Base-by-base conservation (phyloP, 2,797 vertebrate genomes). In the Thamnophis elegans region DNA sequence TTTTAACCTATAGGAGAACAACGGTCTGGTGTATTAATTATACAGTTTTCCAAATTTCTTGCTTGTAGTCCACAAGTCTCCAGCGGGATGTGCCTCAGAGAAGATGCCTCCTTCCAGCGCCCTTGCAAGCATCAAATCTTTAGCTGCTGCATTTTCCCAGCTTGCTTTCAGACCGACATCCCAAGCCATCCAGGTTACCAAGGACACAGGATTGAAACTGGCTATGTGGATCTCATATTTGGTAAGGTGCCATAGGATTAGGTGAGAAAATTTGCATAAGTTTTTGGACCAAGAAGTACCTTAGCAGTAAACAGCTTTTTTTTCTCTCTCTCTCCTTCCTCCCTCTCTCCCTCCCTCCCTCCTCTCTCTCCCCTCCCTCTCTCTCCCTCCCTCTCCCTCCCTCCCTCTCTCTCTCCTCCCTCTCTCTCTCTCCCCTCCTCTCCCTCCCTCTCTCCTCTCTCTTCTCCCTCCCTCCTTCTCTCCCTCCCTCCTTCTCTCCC, bases 171-270 rank as follows among this genome's bases (percentile, higher is more conserved):
- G 96, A 93, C 97, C 97, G 94, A 97, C 97, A 3, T 92, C 93
- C 58, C 95, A 94, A 85, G 78, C 90, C 88, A 93, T 97, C 22
- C 97, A 96, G 78, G 92, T 25, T 0, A 97, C 94, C 51, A 97
- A 96, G 95, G 95, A 95, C 95, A 97, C 96, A 94, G 98, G 98
- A 91, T 97, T 97, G 32, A 94, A 97, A 90, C 92, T 97, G 95
- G 97, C 95, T 86, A 95, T 95, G 92, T 97, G 97, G 96, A 96
- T 98, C 89, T 97, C 98, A 3, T 95, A 97, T 0, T 42, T 97
- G 97, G 98, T 98, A 95, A 98, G 97, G n/a, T 96, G 53, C 55
- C 55, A 9, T 26, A 42, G 20, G 54, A 20, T 28, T 82, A 28
- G 32, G 25, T 62, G 32, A 7, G 36, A 8, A 11, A 55, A 3